Evolutionary conservation across 2,888 invertebrate genomes (phyloP), one percentile per base, ranked within the genome.

Genomic region (Eremobia ochroleuca): DNA sequence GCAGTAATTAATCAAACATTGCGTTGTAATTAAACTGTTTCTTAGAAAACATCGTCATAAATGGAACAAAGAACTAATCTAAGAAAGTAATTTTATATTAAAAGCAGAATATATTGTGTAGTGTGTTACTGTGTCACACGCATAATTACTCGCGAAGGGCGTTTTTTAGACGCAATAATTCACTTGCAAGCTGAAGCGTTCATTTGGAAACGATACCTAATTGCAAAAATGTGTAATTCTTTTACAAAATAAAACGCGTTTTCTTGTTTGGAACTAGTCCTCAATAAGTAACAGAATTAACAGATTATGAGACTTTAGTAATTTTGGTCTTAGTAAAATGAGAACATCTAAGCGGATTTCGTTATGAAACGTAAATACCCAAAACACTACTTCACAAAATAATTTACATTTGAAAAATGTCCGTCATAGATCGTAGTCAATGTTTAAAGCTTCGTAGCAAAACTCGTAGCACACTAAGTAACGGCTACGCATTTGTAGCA

Each of bases 31-130:
- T 67, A 62, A 74, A 82, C 43, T 49, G 68, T 70, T 64, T 59
- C 62, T 52, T 65, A 71, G 70, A 70, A 85, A 73, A 73, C 69
- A 49, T 55, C 31, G 59, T 58, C 43, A 65, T 37, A 43, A 65
- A 61, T 65, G 28, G 25, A 70, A 81, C 68, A 67, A 75, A 69
- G 74, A 59, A 31, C 15, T 81, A 69, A 73, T 70, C 31, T 64
- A 82, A 81, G 71, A 81, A 87, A 82, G 64, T 77, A 79, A 83
- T 75, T 68, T 84, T 87, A 88, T 85, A 89, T 87, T 90, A 83
- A 84, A 85, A 85, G 64, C 77, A 66, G 65, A 49, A 34, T 37
- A 25, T 34, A 61, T 79, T 68, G 55, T 52, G 66, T 66, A 79
- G 65, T 71, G 73, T 77, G 73, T 70, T 70, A 70, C 62, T 74